These are phyloP conservation scores for Microcebus jonahi DNA, from an alignment of 2,113 vertebrate species.

Conservation along the genomic window DNA sequence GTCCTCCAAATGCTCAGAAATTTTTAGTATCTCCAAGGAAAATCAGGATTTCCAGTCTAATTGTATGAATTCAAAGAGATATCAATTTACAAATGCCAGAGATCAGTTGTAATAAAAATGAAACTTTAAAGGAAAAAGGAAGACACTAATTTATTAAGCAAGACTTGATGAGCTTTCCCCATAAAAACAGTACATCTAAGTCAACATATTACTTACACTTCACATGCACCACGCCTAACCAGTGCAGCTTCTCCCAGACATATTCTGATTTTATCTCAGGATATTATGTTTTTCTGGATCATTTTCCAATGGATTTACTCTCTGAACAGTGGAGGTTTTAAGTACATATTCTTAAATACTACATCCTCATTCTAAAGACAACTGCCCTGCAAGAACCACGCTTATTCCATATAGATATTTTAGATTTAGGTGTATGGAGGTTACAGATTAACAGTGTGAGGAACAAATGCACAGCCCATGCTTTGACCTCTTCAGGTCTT, in stretches of 20 bases:
- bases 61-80: background rate
- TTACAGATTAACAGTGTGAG: background rate
- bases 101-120: background rate
- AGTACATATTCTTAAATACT: background rate
- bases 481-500: background rate
- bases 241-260: background rate
- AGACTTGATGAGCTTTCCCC: background rate
- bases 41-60: constrained; percentile 46
- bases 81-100: background rate
- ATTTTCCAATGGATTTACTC: background rate
- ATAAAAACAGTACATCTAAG: background rate
- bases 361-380: background rate
- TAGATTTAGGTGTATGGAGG: background rate
- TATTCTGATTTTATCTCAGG: background rate
- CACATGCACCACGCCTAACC: background rate
- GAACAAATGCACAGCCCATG: accelerated
- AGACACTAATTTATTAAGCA: background rate
- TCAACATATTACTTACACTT: background rate
- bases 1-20: constrained; percentile 64
- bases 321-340: background rate
- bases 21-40: constrained; percentile 45
- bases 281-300: background rate
- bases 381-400: background rate
- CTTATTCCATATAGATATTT: background rate
- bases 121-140: constrained; percentile 12